phyloP scores from a whole-genome alignment of 2,113 vertebrate species.

The Coptodon bakossiorum region DNA sequence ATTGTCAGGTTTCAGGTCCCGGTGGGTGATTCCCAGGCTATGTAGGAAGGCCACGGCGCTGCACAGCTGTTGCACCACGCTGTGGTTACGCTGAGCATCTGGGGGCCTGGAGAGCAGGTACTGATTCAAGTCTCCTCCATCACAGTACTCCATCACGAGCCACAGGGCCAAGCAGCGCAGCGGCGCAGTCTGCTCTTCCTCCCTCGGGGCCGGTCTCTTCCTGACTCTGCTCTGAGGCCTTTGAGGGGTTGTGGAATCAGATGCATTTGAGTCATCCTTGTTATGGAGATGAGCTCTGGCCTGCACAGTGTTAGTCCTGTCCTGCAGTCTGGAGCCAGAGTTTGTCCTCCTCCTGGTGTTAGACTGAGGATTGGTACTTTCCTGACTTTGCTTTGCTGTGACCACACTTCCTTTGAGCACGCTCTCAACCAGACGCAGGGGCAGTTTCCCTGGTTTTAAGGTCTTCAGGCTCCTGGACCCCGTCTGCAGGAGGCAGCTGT shows the following conservation, averaged over 20 bases:
- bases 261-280: not conserved
- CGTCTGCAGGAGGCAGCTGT: slow-evolving; percentile 68
- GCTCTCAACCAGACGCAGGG: slow-evolving; percentile 86
- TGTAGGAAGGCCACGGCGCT: slow-evolving; percentile 91
- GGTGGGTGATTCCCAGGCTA: slow-evolving; percentile 85
- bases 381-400: not conserved
- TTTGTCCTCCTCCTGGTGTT: not conserved
- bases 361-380: not conserved
- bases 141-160: slow-evolving; percentile 98
- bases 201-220: slow-evolving; percentile 65
- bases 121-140: slow-evolving; percentile 91
- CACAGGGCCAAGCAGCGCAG: slow-evolving; percentile 81
- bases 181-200: slow-evolving; percentile 57
- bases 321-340: slow-evolving; percentile 19
- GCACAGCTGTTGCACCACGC: slow-evolving; percentile 87
- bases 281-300: not conserved
- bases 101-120: slow-evolving; percentile 85
- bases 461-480: slow-evolving; percentile 60
- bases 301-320: slow-evolving; percentile 21
- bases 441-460: slow-evolving; percentile 73
- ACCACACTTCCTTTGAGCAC: slow-evolving; percentile 81
- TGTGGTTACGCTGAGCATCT: slow-evolving; percentile 78
- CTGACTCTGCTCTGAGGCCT: slow-evolving; percentile 17
- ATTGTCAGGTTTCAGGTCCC: slow-evolving; percentile 95
- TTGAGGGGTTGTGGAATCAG: slow-evolving; percentile 14